Base-by-base conservation (phyloP, 2,113 vertebrate species). In the Hassar affinis region DNA sequence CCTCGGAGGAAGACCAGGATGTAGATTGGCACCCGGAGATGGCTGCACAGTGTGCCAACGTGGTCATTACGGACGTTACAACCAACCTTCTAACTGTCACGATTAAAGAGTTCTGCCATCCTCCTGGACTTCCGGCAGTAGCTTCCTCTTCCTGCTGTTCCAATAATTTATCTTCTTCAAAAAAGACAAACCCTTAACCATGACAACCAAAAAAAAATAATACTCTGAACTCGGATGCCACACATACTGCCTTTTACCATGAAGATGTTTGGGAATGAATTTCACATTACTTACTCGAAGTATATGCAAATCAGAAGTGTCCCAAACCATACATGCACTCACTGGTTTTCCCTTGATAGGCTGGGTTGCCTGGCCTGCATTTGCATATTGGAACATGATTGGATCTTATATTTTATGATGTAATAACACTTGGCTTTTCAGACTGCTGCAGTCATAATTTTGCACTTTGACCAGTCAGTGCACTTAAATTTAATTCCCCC, bases 21-120 rank as follows among this genome's bases (percentile, higher is more conserved):
- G 92, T 95, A 0, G 96, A 96, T 92, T 99, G 98, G 98, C 95
- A 95, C 88, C 98, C 98, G 0, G 95, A 98, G 88, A 97, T 98
- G 96, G 96, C 95, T 0, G 95, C 96, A 6, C 96, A 96, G 89
- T 98, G 97, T 90, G 97, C 97, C 89, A 98, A 99, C 0, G 98
- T 99, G 83, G 98, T 99, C 15, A 97, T 99, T 89, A 99, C 98
- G 0, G 98, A 99, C 61, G 97, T 99, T 90, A 99, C 98, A 91
- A 97, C 97, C 93, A 99, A 99, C 90, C 96, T 99, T 1, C 94
- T 99, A 90, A 99, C 98, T 0, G 98, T 99, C 92, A 99, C 98
- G 87, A 99, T 99, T 91, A 99, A 99, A 89, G 98, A 99, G 89
- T 99, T 99, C 93, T 98, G 97, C 92, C 97, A 96, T 2, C 96